A percentile compares a stretch with the other conserved stretches of the same genome.
phyloP scores from a whole-genome alignment of 2,797 vertebrate species.

The Amblyopsis hoosieri region DNA sequence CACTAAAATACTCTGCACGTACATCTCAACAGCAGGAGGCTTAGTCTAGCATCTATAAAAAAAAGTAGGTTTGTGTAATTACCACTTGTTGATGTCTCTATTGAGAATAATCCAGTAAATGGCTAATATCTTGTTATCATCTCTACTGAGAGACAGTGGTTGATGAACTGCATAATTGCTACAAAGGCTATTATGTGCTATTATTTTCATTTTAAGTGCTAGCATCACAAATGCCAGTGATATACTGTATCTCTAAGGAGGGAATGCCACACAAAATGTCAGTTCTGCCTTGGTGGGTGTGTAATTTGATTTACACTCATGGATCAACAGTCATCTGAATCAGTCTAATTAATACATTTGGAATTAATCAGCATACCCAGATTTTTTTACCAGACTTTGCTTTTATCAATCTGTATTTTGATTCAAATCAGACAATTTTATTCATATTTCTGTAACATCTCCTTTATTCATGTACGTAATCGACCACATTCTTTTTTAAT shows the following conservation, averaged over 20 bases:
- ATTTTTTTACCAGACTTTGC: not conserved
- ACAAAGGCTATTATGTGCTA: not conserved
- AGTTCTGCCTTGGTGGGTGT: conserved; percentile 81
- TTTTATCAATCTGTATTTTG: not conserved
- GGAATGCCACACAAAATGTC: conserved; percentile 83
- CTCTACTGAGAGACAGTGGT: not conserved
- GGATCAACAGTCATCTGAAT: not conserved
- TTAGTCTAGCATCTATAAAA: too few relatives aligned
- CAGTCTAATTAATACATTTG: conserved; percentile 2
- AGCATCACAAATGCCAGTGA: not conserved
- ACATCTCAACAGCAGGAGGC: too few relatives aligned
- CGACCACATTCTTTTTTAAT: not conserved
- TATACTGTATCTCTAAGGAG: conserved; percentile 67
- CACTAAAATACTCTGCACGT: too few relatives aligned
- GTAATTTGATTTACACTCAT: not conserved
- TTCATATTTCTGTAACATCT: not conserved
- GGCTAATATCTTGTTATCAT: not conserved
- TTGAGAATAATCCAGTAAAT: too few relatives aligned
- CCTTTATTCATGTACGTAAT: not conserved
- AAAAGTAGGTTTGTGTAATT: too few relatives aligned
- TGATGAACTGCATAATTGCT: not conserved
- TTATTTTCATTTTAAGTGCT: not conserved
- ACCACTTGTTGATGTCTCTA: too few relatives aligned
- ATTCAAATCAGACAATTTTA: not conserved
- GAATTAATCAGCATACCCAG: not conserved